These are phyloP conservation scores for Aythya fuligula DNA, from an alignment of 2,797 vertebrate genomes.

Conservation along the genomic window DNA sequence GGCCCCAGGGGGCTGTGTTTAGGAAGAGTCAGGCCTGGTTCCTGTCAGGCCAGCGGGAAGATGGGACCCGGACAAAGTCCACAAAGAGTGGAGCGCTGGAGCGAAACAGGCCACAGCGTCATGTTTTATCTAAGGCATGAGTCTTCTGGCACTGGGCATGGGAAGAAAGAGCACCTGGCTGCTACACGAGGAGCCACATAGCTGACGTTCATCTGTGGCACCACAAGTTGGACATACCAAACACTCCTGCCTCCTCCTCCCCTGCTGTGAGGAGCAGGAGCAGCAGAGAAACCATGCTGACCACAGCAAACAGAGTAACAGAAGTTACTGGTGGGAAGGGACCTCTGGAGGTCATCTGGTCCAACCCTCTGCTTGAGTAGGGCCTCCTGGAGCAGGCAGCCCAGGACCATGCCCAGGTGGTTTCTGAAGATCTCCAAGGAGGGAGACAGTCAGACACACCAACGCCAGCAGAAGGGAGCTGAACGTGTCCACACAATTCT, in stretches of 20 bases:
- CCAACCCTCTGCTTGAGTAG: neutral
- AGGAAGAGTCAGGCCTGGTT: constrained; percentile 14
- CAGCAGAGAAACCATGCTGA: neutral
- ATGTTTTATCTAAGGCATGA: neutral
- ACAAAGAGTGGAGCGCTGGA: neutral
- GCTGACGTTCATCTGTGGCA: neutral
- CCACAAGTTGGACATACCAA: rapidly evolving
- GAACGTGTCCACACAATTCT: neutral
- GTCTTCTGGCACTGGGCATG: neutral
- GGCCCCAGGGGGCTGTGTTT: rapidly evolving
- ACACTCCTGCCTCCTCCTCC: neutral
- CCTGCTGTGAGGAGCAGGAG: neutral
- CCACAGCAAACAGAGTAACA: neutral
- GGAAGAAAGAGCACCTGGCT: neutral
- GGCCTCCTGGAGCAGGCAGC: neutral
- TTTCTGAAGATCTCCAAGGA: neutral
- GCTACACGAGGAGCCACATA: neutral
- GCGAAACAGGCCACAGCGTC: neutral
- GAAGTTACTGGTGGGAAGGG: neutral
- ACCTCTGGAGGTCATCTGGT: neutral
- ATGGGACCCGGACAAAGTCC: neutral
- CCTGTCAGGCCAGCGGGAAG: neutral
- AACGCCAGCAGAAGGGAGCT: neutral
- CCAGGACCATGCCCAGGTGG: neutral
- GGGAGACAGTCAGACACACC: neutral